Evolutionary conservation across 2,888 invertebrate genomes (phyloP).

Genomic region (Agrochola lychnidis): DNA sequence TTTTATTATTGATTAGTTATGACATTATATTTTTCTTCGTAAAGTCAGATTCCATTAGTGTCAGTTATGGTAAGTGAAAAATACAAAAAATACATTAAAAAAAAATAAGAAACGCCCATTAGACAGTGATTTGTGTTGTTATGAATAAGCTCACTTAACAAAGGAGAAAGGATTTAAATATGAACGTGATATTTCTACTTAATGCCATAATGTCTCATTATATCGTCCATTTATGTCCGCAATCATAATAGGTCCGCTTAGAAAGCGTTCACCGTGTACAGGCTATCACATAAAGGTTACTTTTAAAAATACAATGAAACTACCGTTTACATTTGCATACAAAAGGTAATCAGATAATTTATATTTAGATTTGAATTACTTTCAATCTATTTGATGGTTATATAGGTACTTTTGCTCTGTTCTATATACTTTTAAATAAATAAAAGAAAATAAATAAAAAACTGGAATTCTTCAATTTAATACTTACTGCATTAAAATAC

Average conservation of each 20-base stretch:
- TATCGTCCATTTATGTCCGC: constrained; percentile 64
- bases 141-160: constrained; percentile 47
- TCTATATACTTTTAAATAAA: neutral
- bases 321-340: constrained; percentile 63
- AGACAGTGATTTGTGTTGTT: constrained; percentile 54
- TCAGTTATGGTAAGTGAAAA: constrained; percentile 18
- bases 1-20: neutral
- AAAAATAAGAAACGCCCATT: constrained; percentile 34
- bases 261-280: constrained; percentile 60
- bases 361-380: constrained; percentile 44
- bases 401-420: neutral
- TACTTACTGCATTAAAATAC: neutral
- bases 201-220: constrained; percentile 67
- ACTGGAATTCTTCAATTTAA: neutral
- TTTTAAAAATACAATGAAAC: constrained; percentile 53
- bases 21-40: constrained; percentile 4
- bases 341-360: constrained; percentile 60
- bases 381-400: constrained; percentile 32
- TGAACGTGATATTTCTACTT: constrained; percentile 61
- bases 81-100: constrained; percentile 34
- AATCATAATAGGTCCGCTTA: constrained; percentile 63
- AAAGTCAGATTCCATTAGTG: constrained; percentile 8
- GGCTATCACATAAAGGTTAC: constrained; percentile 56
- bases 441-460: neutral
- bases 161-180: constrained; percentile 63